Conservation (phyloP, 2,888 invertebrate genomes). For the Xylocampa areola region DNA sequence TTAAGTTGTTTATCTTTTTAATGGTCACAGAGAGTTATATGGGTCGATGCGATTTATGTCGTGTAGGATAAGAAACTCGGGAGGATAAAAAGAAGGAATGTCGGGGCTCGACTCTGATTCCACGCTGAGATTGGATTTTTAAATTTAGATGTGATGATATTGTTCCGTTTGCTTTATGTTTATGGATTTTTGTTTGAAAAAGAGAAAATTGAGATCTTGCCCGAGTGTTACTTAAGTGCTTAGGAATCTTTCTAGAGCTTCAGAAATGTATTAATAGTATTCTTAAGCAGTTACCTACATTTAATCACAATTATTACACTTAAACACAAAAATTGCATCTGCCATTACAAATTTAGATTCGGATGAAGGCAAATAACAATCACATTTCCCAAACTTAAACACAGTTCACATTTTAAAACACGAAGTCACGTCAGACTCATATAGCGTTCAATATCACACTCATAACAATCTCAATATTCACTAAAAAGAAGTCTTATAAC, state of each 20-base stretch:
- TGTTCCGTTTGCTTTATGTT: conserved; percentile 67
- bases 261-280: neutral
- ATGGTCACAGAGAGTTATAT: conserved; percentile 86
- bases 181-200: conserved; percentile 61
- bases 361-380: neutral
- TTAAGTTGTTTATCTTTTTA: conserved; percentile 90
- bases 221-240: conserved; percentile 13
- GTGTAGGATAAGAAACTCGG: conserved; percentile 81
- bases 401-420: conserved; percentile 27
- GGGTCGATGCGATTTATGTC: conserved; percentile 86
- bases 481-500: conserved; percentile 32
- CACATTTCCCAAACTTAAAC: conserved; percentile 10
- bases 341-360: conserved; percentile 3
- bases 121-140: conserved; percentile 85
- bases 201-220: conserved; percentile 38
- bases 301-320: neutral
- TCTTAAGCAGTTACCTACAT: conserved; percentile 3
- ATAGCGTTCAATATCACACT: conserved; percentile 40
- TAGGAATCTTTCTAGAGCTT: conserved; percentile 1
- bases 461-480: conserved; percentile 29
- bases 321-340: neutral
- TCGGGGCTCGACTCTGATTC: conserved; percentile 77
- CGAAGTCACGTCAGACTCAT: conserved; percentile 31
- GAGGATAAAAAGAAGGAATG: conserved; percentile 81
- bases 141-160: conserved; percentile 87